phyloP scores from a whole-genome alignment of 2,797 vertebrate species.

The Gymnoscopelus microlampas region DNA sequence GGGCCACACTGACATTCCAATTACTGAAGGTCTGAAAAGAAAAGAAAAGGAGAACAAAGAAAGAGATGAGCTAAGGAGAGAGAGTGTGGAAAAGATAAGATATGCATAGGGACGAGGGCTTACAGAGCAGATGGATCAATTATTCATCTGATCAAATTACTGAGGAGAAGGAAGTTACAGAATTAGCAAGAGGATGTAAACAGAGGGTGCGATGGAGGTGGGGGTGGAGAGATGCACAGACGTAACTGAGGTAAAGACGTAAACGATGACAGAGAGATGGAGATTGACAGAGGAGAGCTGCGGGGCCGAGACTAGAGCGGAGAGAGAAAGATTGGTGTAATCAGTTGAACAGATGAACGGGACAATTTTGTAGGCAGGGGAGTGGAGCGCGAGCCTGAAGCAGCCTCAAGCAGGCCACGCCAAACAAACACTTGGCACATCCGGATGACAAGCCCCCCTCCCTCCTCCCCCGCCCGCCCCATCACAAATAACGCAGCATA shows the following conservation, averaged over 20 bases:
- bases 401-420: slow-evolving; percentile 40
- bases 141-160: slow-evolving; percentile 70
- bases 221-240: slow-evolving; percentile 5
- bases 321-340: slow-evolving; percentile 15
- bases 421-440: slow-evolving; percentile 55
- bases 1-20: slow-evolving; percentile 68
- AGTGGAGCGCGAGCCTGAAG: slow-evolving; percentile 21
- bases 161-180: slow-evolving; percentile 54
- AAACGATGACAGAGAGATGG: slow-evolving; percentile 28
- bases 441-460: slow-evolving; percentile 54
- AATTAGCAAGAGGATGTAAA: slow-evolving; percentile 53
- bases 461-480: slow-evolving; percentile 57
- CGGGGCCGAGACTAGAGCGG: slow-evolving; percentile 35
- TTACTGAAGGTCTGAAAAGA: slow-evolving; percentile 64
- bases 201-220: slow-evolving; percentile 21
- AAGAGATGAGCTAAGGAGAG: slow-evolving; percentile 25
- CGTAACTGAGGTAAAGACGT: slow-evolving; percentile 41
- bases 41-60: slow-evolving; percentile 52
- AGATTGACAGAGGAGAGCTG: slow-evolving; percentile 18
- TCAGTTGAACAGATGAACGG: slow-evolving; percentile 42
- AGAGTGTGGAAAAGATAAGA: slow-evolving; percentile 15
- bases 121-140: slow-evolving; percentile 76
- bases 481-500: slow-evolving; percentile 56
- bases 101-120: slow-evolving; percentile 60
- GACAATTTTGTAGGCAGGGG: slow-evolving; percentile 41